Base-by-base conservation (phyloP, 1,140 invertebrate species). In the Achroia grisella region DNA sequence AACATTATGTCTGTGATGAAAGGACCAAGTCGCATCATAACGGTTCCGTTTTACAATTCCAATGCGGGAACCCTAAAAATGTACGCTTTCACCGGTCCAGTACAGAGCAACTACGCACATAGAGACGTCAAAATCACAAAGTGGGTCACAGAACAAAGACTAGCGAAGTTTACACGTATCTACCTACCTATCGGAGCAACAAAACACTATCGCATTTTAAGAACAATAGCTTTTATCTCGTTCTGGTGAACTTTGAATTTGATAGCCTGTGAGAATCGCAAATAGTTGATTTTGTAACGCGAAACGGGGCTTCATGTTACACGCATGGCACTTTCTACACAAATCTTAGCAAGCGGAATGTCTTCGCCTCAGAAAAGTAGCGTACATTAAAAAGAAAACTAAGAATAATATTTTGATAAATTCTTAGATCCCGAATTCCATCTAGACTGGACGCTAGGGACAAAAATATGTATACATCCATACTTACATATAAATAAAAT, bases 201-300 rank as follows among this genome's bases (percentile, higher is more conserved):
- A 44, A 51, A 62, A 63, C 52, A 57, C 57, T 64, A 61, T 61
- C 62, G 61, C 56, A 37, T 59, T 59, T 47, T 62, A 52, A 42
- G 53, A 72, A 77, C 71, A 73, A 77, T 69, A 58, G 43, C 47
- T 43, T 65, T 66, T 76, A 73, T 76, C 68, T 57, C 46, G 42
- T 68, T 72, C 62, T 47, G 61, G 27, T 52, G 67, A 72, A 67
- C 56, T 62, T 54, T 39, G 71, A 69, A 74, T 68, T 59, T 64
- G 74, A 78, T 70, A 70, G 66, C 55, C 62, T 61, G 73, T 73
- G 73, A 51, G 70, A 74, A 73, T 36, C 48, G 48, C 53, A 71
- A 72, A 69, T 62, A 63, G 34, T 43, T 44, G 44, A 39, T 39
- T 46, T 37, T 37, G 35, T 17, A 15, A 37, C 35, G 17, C 17